Conservation (phyloP, 1,140 invertebrate genomes). For the Adelges cooleyi region DNA sequence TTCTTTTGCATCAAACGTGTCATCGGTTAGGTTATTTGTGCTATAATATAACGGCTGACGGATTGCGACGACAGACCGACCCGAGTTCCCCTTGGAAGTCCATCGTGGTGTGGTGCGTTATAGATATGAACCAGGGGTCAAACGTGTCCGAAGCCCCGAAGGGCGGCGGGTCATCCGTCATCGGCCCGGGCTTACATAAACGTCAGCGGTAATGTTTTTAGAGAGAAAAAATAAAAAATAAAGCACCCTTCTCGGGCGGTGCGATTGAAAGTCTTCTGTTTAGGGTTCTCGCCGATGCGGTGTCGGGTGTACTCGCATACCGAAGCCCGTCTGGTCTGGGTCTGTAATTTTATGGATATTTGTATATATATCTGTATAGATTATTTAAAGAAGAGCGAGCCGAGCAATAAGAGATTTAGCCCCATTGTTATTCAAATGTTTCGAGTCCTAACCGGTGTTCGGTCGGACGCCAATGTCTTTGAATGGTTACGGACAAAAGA, state of each 20-base stretch:
- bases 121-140: slow-evolving; percentile 17
- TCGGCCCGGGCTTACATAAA: slow-evolving; percentile 15
- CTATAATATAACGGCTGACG: no score
- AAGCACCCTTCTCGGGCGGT: no score
- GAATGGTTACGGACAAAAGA: background rate
- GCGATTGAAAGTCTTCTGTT: slow-evolving; percentile 25
- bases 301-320: background rate
- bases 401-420: no score
- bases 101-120: no score
- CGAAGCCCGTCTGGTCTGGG: background rate
- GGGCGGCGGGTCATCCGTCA: slow-evolving; percentile 15
- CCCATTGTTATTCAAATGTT: slow-evolving; percentile 11
- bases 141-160: slow-evolving; percentile 16
- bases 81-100: background rate
- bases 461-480: no score
- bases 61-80: background rate
- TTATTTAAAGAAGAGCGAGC: no score
- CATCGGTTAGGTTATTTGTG: no score
- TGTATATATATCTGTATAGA: no score
- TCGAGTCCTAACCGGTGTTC: no score
- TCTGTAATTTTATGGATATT: slow-evolving; percentile 4
- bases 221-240: background rate
- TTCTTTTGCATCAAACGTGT: no score
- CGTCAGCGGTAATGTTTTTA: slow-evolving; percentile 23
- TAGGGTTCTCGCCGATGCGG: background rate